A percentile compares a stretch with the other conserved stretches of the same genome.
Conservation (phyloP, 2,113 vertebrate genomes). For the Ibidorhyncha struthersii region DNA sequence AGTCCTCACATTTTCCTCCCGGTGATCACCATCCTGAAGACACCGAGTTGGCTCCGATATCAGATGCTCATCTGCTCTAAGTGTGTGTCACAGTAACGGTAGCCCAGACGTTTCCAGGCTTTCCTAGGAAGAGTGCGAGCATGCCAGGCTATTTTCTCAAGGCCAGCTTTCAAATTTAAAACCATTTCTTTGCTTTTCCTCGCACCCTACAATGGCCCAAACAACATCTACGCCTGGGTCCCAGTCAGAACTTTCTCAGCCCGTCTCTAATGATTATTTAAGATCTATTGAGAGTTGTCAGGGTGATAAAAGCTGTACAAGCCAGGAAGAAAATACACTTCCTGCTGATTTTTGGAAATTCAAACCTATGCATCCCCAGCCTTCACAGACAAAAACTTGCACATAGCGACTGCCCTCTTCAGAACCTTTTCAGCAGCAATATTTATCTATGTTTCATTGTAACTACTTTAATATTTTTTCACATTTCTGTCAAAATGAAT, state of each 20-base stretch:
- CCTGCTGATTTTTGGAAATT: not conserved
- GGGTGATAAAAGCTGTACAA: not conserved
- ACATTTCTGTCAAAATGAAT: slow-evolving; percentile 27
- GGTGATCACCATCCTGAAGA: not conserved
- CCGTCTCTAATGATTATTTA: not conserved
- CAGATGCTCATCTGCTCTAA: not conserved
- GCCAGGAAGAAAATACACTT: not conserved
- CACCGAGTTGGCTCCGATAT: not conserved
- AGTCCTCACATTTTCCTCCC: not conserved
- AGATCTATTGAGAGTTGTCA: not conserved
- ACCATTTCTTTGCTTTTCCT: not conserved
- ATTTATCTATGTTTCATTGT: slow-evolving; percentile 17
- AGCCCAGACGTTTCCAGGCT: not conserved
- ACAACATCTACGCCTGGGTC: not conserved
- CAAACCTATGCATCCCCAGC: not conserved
- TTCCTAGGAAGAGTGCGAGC: not conserved
- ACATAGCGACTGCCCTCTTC: not conserved
- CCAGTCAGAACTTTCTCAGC: not conserved
- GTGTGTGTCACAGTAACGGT: not conserved
- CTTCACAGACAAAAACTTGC: not conserved
- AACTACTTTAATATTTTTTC: slow-evolving; percentile 7
- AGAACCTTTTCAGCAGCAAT: not conserved
- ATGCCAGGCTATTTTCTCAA: not conserved
- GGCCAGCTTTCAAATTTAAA: not conserved
- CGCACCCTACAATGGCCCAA: not conserved